Conservation (phyloP, 2,797 vertebrate genomes). For the Squalus acanthias region DNA sequence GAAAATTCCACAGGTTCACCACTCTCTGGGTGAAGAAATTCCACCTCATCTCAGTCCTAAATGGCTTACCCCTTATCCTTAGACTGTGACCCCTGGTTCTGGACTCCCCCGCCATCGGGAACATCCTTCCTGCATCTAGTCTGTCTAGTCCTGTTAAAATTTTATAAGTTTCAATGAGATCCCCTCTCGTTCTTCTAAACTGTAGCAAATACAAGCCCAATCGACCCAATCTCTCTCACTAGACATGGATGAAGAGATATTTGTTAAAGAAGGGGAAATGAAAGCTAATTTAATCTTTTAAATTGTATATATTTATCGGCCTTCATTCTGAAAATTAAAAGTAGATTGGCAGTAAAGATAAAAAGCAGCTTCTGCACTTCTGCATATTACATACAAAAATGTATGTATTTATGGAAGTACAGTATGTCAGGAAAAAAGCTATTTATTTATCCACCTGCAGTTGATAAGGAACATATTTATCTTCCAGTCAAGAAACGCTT, state of each 20-base stretch:
- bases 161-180: too few species aligned
- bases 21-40: too few species aligned
- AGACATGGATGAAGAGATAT: neutral
- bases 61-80: too few species aligned
- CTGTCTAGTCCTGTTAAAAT: too few species aligned
- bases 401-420: neutral
- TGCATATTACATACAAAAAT: neutral
- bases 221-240: too few species aligned
- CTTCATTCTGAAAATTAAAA: neutral
- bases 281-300: neutral
- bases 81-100: too few species aligned
- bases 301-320: neutral
- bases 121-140: too few species aligned
- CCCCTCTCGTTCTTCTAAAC: too few species aligned
- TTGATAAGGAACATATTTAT: neutral
- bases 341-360: neutral
- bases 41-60: too few species aligned
- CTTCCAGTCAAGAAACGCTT: neutral
- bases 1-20: too few species aligned
- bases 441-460: neutral
- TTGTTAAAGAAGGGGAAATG: neutral
- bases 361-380: neutral
- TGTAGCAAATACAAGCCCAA: too few species aligned
- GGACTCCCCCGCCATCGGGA: too few species aligned
- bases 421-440: neutral